Conservation (phyloP, 2,797 vertebrate species). For the Acipenser oxyrinchus region DNA sequence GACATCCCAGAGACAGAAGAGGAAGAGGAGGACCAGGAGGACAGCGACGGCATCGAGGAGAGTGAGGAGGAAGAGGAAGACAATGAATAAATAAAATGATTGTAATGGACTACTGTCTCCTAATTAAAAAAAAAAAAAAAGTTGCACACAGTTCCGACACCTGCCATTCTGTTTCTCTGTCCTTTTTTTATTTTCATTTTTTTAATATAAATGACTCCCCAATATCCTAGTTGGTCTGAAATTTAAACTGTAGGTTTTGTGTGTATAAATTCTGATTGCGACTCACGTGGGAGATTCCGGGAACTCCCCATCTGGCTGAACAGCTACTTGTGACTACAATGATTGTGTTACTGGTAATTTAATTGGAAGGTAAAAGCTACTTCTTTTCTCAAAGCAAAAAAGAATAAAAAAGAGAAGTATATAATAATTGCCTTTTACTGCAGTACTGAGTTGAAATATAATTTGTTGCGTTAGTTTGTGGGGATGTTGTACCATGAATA, state of each 20-base stretch:
- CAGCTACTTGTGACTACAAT: no score
- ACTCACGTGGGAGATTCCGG: not conserved
- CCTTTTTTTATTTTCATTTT: no score
- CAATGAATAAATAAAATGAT: slow-evolving; percentile 61
- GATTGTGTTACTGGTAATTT: no score
- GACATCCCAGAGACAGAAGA: slow-evolving; percentile 90
- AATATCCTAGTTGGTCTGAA: not conserved
- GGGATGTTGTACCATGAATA: no score
- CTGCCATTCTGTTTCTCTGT: not conserved
- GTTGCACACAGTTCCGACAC: slow-evolving; percentile 38
- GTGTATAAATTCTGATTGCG: not conserved
- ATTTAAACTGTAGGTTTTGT: not conserved
- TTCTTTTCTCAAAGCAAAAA: no score
- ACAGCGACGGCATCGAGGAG: slow-evolving; percentile 97
- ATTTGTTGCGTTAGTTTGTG: no score
- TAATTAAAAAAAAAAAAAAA: slow-evolving; percentile 20
- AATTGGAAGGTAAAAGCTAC: no score
- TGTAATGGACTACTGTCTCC: slow-evolving; percentile 10
- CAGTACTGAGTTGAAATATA: no score
- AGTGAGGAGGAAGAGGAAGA: slow-evolving; percentile 95
- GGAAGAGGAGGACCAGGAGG: slow-evolving; percentile 96
- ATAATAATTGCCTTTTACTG: no score
- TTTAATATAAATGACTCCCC: no score
- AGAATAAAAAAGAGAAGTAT: no score
- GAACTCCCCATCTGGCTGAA: not conserved